A percentile compares a stretch with the other conserved stretches of the same genome.
Evolutionary conservation across 37 sponge, comb jelly and placozoan genomes (phyloP).

Genomic region (Beroe forskalii): DNA sequence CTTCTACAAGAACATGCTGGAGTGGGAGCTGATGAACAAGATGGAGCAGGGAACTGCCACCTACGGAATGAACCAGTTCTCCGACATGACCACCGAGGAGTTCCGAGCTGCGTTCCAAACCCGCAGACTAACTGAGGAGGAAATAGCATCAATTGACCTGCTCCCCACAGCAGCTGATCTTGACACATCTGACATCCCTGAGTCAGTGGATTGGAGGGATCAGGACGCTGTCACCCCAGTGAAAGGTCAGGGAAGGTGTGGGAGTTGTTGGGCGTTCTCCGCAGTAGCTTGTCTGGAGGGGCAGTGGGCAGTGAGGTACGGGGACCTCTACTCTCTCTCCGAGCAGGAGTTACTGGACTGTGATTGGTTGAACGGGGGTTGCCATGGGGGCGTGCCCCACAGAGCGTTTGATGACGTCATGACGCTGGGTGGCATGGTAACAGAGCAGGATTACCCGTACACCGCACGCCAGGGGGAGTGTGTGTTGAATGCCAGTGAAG

Average conservation of each 20-base stretch:
- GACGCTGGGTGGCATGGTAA: constrained; percentile 66
- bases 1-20: constrained; percentile 56
- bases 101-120: neutral
- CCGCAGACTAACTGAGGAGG: constrained; percentile 3
- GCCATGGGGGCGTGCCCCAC: constrained; percentile 68
- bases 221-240: constrained; percentile 70
- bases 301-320: constrained; percentile 47
- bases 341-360: constrained; percentile 69
- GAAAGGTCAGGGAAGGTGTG: constrained; percentile 72
- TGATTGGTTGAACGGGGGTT: constrained; percentile 65
- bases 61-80: constrained; percentile 49
- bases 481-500: constrained; percentile 54
- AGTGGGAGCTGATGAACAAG: constrained; percentile 54
- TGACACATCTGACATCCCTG: neutral
- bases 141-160: neutral
- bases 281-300: constrained; percentile 70
- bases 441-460: constrained; percentile 67
- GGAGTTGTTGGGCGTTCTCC: constrained; percentile 70
- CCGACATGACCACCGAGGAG: constrained; percentile 26
- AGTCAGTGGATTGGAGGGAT: neutral
- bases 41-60: constrained; percentile 57
- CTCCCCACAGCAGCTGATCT: neutral
- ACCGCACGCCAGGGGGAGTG: constrained; percentile 53
- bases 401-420: constrained; percentile 34
- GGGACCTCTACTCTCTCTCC: constrained; percentile 51